Evolutionary conservation across 2,113 vertebrate species (phyloP).

Genomic region (Antechinus flavipes): DNA sequence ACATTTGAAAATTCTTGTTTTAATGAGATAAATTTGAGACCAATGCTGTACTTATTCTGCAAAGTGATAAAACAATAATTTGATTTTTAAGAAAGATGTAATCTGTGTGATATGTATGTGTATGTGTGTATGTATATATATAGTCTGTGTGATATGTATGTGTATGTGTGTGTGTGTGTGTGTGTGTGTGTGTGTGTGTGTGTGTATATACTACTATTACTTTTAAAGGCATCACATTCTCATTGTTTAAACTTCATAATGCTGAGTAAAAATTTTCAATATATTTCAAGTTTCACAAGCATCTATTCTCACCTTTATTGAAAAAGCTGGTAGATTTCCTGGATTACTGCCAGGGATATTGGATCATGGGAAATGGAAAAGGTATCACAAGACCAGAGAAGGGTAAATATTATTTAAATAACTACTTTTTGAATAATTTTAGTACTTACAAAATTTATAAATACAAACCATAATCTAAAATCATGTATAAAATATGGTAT

Average conservation of each 20-base stretch:
- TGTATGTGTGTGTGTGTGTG: too few species aligned
- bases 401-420: neutral
- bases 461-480: slow-evolving; percentile 26
- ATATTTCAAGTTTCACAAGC: slow-evolving; percentile 51
- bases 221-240: slow-evolving; percentile 18
- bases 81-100: neutral
- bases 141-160: too few species aligned
- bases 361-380: neutral
- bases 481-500: slow-evolving; percentile 3
- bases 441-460: neutral
- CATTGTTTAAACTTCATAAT: slow-evolving; percentile 11
- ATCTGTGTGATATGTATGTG: too few species aligned
- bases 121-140: neutral
- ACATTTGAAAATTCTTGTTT: neutral
- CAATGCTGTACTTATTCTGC: neutral
- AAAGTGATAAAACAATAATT: neutral
- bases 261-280: slow-evolving; percentile 10
- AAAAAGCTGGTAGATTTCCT: neutral
- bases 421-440: neutral
- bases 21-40: neutral
- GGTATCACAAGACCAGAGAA: neutral
- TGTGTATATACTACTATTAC: neutral
- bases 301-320: slow-evolving; percentile 14
- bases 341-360: neutral
- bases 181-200: too few species aligned